These are phyloP conservation scores for Centropus bengalensis DNA, from an alignment of 2,113 vertebrate species.

Conservation along the genomic window DNA sequence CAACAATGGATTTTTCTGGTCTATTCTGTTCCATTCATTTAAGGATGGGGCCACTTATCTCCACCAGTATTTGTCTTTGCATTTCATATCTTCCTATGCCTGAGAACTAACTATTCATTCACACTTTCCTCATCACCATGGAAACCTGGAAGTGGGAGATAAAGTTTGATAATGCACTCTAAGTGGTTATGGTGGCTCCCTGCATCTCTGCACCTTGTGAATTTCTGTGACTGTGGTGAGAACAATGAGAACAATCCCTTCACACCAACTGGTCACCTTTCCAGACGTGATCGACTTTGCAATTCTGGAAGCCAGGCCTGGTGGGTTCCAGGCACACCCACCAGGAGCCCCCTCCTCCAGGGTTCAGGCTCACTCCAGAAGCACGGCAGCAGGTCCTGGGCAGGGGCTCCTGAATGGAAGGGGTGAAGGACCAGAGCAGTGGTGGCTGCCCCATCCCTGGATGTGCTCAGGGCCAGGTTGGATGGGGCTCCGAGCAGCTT, in stretches of 20 bases:
- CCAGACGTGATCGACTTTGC: accelerated
- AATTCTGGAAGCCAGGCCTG: accelerated
- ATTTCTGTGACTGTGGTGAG: accelerated
- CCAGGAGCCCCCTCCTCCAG: not conserved
- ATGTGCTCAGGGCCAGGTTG: too few species aligned
- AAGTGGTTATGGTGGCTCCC: not conserved
- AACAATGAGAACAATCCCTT: not conserved
- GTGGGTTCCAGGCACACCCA: accelerated
- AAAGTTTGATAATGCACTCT: not conserved
- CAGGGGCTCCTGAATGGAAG: too few species aligned
- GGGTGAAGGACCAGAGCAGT: too few species aligned
- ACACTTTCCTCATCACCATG: slow-evolving; percentile 10
- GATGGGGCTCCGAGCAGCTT: too few species aligned
- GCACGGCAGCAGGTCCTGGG: too few species aligned
- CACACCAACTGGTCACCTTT: accelerated
- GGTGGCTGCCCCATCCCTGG: too few species aligned
- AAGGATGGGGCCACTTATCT: not conserved
- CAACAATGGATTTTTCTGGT: accelerated
- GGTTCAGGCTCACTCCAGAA: not conserved
- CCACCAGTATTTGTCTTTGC: not conserved
- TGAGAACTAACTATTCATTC: not conserved
- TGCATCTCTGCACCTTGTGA: not conserved
- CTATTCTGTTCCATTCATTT: accelerated
- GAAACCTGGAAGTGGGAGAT: not conserved
- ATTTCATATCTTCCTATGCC: not conserved